A percentile compares a stretch with the other conserved stretches of the same genome.
phyloP scores from a whole-genome alignment of 2,113 vertebrate species.

The Zosterops japonicus region DNA sequence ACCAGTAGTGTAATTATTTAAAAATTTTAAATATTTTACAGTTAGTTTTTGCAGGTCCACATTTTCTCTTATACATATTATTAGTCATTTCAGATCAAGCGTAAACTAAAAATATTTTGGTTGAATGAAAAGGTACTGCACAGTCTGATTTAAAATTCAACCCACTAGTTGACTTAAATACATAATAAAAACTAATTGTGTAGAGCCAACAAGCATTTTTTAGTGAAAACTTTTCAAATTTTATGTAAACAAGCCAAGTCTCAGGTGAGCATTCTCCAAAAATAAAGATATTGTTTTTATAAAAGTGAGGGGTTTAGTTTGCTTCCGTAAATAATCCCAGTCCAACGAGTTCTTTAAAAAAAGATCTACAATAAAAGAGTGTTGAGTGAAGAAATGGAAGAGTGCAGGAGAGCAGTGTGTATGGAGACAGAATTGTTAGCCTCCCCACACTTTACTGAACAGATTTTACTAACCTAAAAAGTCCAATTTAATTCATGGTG shows the following conservation, averaged over 20 bases:
- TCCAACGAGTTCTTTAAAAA: not conserved
- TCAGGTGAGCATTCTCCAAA: not conserved
- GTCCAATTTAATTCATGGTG: not conserved
- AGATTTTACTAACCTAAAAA: not conserved
- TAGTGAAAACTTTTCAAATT: not conserved
- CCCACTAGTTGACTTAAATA: not conserved
- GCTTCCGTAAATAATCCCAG: not conserved
- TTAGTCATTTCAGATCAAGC: not conserved
- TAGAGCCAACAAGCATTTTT: not conserved
- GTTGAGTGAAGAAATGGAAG: not conserved
- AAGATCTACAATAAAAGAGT: not conserved
- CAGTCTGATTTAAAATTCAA: not conserved
- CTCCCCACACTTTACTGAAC: not conserved
- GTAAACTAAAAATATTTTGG: not conserved
- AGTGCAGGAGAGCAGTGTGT: not conserved
- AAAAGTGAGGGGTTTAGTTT: not conserved
- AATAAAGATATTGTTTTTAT: not conserved
- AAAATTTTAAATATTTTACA: not conserved
- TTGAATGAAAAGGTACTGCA: not conserved
- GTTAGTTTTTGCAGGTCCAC: not conserved
- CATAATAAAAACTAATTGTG: not conserved
- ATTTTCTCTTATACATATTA: not conserved
- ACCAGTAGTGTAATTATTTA: not conserved
- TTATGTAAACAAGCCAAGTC: not conserved
- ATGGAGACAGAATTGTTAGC: not conserved